Base-by-base conservation (phyloP, 2,113 vertebrate species). In the Indicator indicator region DNA sequence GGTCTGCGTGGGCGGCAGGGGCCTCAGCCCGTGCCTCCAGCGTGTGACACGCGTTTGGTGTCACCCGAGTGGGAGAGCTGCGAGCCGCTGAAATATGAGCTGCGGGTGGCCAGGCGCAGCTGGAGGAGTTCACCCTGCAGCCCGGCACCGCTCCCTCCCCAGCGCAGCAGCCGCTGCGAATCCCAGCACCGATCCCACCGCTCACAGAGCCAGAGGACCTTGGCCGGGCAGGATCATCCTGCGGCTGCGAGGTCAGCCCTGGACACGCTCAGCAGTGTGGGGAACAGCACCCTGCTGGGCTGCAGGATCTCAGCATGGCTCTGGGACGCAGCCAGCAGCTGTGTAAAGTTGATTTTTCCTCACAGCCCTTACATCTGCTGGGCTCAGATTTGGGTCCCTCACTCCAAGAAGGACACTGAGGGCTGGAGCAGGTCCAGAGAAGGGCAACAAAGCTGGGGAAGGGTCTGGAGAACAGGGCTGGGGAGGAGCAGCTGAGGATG, bases 41-140 rank as follows among this genome's bases (percentile, higher is more conserved):
- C 4, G 63, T 94, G 92, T 71, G 95, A 96, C 94, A 96, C 88
- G 95, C 88, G 94, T 95, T 94, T 4, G 58, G 90, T 96, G 96
- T 96, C 96, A 96, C 90, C 86, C 58, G 60, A 32, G 77, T 23
- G 70, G 93, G 81, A 94, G 93, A 90, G 81, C 93, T 74, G 85
- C 2, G 6, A 68, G 88, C 55, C 1, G 44, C 16, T 95, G 95
- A 96, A 90, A 90, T 94, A 96, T 77, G 96, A 95, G 95, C 86
- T 90, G 95, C 3, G 80, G 69, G 76, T 27, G 91, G 59, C 48
- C 3, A 6, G 93, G 71, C 11, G 4, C 92, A 90, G 94, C 90
- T 96, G 96, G 90, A 93, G 75, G 52, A 86, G 90, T 15, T 70
- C 9, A 11, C 76, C 65, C 89, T 82, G 91, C 86, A 75, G 86